These are phyloP conservation scores for Oryzias woworae DNA, from an alignment of 2,113 vertebrate species.

Conservation along the genomic window DNA sequence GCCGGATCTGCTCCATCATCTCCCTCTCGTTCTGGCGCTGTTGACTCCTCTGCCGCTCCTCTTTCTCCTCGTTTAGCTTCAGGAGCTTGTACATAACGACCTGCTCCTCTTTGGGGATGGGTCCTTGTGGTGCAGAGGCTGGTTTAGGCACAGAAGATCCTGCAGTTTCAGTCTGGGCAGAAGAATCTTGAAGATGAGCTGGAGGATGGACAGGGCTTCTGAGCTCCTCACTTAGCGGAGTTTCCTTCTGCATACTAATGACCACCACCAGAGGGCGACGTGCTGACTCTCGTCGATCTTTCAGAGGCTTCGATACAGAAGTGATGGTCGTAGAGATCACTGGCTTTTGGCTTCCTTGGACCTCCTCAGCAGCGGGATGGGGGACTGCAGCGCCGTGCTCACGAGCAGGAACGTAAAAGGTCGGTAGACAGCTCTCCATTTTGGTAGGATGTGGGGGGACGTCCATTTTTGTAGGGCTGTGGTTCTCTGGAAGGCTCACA, in stretches of 20 bases:
- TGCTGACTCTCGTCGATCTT: slow-evolving; percentile 53
- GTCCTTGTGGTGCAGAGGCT: slow-evolving; percentile 4
- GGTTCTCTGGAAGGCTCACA: slow-evolving; percentile 15
- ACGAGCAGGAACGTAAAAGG: slow-evolving; percentile 86
- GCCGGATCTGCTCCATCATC: slow-evolving; percentile 96
- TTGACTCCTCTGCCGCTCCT: slow-evolving; percentile 86
- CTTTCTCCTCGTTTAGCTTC: slow-evolving; percentile 87
- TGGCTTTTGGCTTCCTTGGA: slow-evolving; percentile 8
- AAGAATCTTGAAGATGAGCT: slow-evolving; percentile 47
- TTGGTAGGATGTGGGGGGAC: slow-evolving; percentile 56
- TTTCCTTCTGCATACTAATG: slow-evolving; percentile 81
- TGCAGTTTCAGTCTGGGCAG: slow-evolving; percentile 48
- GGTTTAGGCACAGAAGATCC: slow-evolving; percentile 16
- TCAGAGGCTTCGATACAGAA: slow-evolving; percentile 32
- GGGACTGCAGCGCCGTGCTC: slow-evolving; percentile 52
- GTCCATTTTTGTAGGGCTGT: slow-evolving; percentile 30
- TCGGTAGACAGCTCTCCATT: slow-evolving; percentile 82
- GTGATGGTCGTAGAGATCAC: slow-evolving; percentile 8
- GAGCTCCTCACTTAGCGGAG: slow-evolving; percentile 37
- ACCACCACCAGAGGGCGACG: slow-evolving; percentile 76
- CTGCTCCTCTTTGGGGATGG: slow-evolving; percentile 35
- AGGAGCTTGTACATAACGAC: slow-evolving; percentile 85
- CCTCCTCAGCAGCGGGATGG: slow-evolving; percentile 33
- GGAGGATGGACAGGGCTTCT: slow-evolving; percentile 19
- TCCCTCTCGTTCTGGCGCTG: slow-evolving; percentile 90